A percentile compares a stretch with the other conserved stretches of the same genome.
These are phyloP conservation scores for Nyctereutes procyonoides DNA, from an alignment of 2,113 vertebrate species.

Conservation along the genomic window DNA sequence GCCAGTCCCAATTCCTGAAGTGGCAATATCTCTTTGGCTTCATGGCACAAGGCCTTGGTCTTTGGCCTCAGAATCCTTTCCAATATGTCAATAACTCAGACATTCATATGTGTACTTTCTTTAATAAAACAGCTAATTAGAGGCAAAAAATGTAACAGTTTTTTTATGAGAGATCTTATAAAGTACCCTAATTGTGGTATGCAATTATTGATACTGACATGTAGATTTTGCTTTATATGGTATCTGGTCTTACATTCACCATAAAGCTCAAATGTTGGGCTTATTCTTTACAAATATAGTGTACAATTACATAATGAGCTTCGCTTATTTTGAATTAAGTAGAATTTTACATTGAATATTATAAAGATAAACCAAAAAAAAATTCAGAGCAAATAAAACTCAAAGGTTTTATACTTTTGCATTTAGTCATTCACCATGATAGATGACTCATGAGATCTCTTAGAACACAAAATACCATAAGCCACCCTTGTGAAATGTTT, in stretches of 20 bases:
- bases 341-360: neutral
- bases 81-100: neutral
- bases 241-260: neutral
- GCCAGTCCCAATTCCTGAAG: neutral
- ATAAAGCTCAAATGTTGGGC: neutral
- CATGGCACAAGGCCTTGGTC: neutral
- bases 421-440: neutral
- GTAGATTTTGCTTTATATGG: neutral
- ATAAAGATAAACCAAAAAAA: constrained; percentile 30
- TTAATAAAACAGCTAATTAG: constrained; percentile 15
- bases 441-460: neutral
- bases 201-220: neutral
- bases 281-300: neutral
- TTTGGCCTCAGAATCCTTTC: neutral
- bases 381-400: neutral
- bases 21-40: neutral
- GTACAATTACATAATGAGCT: neutral
- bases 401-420: neutral
- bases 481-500: neutral
- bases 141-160: neutral
- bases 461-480: neutral
- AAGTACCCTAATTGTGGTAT: neutral
- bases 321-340: neutral
- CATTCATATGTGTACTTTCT: neutral
- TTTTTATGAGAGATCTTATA: neutral